Percentiles rank a stretch among this genome's conserved stretches.
These are phyloP conservation scores for Triplophysa siluroides DNA, from an alignment of 2,113 vertebrate species.

Conservation along the genomic window DNA sequence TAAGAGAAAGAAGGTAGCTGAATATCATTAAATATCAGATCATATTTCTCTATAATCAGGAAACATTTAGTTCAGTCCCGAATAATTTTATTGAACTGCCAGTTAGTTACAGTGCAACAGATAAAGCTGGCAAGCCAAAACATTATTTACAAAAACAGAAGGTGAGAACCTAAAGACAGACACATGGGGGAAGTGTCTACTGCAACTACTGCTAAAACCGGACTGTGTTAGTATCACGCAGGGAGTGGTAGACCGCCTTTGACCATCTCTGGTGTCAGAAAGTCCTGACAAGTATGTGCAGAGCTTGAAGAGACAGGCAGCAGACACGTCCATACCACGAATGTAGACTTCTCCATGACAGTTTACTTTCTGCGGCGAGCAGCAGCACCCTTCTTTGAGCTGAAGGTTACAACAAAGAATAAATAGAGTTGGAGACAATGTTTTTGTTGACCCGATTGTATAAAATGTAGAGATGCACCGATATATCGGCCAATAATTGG, in stretches of 20 bases:
- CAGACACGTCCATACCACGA: conserved; percentile 33
- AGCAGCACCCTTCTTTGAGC: conserved; percentile 94
- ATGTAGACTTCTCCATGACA: background rate
- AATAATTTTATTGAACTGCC: conserved; percentile 52
- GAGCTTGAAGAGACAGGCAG: conserved; percentile 15
- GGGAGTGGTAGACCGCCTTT: background rate
- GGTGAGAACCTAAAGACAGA: conserved; percentile 53
- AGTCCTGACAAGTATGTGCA: background rate
- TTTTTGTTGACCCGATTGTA: background rate
- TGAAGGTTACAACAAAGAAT: conserved; percentile 61
- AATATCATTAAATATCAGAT: too few species aligned
- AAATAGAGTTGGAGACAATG: background rate
- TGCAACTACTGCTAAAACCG: conserved; percentile 37
- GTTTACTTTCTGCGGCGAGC: conserved; percentile 92
- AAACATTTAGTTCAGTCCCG: conserved; percentile 15
- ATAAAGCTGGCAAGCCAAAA: conserved; percentile 51
- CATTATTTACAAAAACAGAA: conserved; percentile 62
- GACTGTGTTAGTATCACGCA: background rate
- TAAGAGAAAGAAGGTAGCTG: too few species aligned
- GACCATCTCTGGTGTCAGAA: background rate
- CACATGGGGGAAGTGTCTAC: conserved; percentile 26
- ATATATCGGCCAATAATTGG: too few species aligned
- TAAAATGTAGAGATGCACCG: too few species aligned
- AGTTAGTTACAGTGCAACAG: conserved; percentile 45
- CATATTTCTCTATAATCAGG: background rate